phyloP scores from a whole-genome alignment of 2,113 vertebrate genomes.

The Hylia prasina region DNA sequence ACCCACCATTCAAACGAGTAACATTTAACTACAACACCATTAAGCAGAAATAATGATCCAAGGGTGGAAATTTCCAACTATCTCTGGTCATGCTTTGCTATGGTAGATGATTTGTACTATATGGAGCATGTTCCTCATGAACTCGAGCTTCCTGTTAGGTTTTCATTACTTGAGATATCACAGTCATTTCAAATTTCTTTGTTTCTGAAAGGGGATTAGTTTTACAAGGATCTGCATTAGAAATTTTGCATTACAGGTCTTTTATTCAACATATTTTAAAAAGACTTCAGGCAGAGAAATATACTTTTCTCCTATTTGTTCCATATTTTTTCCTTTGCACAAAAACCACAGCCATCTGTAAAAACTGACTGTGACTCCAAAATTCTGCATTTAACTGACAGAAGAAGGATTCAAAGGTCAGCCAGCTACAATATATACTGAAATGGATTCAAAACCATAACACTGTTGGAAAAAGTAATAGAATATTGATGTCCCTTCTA shows the following conservation, averaged over 20 bases:
- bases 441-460: neutral
- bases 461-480: neutral
- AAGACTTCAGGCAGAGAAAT: neutral
- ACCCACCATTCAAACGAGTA: neutral
- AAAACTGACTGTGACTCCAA: neutral
- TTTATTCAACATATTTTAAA: neutral
- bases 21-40: fast-evolving
- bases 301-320: neutral
- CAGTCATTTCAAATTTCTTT: neutral
- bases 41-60: neutral
- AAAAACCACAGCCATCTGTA: neutral
- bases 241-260: neutral
- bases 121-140: neutral
- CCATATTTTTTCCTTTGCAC: neutral
- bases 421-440: neutral
- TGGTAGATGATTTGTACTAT: neutral
- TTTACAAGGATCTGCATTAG: neutral
- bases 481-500: neutral
- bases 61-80: neutral
- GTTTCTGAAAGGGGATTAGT: neutral
- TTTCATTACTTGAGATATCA: neutral
- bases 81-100: neutral
- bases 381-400: neutral
- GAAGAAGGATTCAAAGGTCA: neutral
- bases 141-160: fast-evolving